Base-by-base conservation (phyloP, 2,113 vertebrate species). In the Lanius collurio region DNA sequence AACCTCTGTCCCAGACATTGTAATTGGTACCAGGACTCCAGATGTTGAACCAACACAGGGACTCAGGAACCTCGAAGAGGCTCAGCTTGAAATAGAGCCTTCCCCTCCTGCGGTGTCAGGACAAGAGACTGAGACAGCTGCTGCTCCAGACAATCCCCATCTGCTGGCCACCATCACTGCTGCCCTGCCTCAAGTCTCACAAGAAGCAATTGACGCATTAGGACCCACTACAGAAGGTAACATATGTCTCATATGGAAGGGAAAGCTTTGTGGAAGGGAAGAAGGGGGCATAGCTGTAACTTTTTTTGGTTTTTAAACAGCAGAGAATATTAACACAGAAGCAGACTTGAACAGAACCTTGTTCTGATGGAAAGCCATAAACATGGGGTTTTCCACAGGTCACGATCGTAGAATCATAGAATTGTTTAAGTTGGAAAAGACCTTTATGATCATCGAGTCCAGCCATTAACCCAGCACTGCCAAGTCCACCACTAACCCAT, bases 151-250 rank as follows among this genome's bases (percentile, higher is more conserved):
- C 50, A 87, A 60, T 24, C 41, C 86, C 41, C 87, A 71, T 87
- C 90, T 91, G 83, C 76, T 62, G 68, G 86, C 96, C 15, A 92
- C 96, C 24, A 49, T 96, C 15, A 70, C 96, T 41, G 82, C 96
- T 68, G n/a, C 53, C 68, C 90, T 96, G 47, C 27, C 97, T 62
- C 93, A 95, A 95, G 95, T 62, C 41, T 94, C 97, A 44, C 89
- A 97, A 50, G 96, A 96, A 76, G 94, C 94, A 53, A 93, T 95
- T 27, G 89, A 94, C 4, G 74, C 92, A 7, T 75, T 96, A 44
- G 86, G 94, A 90, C 83, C 95, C 33, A 87, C 94, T 16, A 15
- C 46, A 82, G 68, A 96, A 98, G 98, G 98, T 98, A 98, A n/a
- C 89, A 23, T 90, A 20, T 90, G 47, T 78, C 62, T 75, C 23